Evolutionary conservation across 2,797 vertebrate species (phyloP).

Genomic region (Phataginus tetradactyla): DNA sequence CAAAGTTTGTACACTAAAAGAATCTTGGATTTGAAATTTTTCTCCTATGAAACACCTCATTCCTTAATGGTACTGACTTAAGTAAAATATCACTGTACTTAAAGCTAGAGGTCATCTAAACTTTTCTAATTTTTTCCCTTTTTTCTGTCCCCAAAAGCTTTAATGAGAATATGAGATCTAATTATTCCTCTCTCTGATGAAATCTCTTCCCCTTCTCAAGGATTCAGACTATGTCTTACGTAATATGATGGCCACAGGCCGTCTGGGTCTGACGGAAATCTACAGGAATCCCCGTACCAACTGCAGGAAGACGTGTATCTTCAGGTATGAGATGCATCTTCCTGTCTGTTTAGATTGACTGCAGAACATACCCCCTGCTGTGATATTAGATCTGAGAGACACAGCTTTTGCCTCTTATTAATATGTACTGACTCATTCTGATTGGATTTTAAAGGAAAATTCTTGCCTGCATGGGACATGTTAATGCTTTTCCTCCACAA

Average conservation of each 20-base stretch:
- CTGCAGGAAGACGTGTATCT: conserved; percentile 83
- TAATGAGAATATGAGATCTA: background rate
- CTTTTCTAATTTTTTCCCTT: background rate
- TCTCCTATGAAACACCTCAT: background rate
- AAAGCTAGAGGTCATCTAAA: conserved; percentile 43
- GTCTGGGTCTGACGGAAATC: conserved; percentile 80
- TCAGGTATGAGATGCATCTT: conserved; percentile 82
- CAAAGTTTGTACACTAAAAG: background rate
- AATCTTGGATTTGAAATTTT: conserved; percentile 8
- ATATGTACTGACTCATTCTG: background rate
- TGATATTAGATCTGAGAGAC: background rate
- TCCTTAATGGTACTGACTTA: background rate
- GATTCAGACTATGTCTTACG: conserved; percentile 79
- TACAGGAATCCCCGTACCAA: conserved; percentile 74
- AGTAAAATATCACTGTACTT: background rate
- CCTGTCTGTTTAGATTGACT: background rate
- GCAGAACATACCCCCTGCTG: background rate
- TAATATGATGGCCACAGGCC: conserved; percentile 81
- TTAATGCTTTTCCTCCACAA: background rate
- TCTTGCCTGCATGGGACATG: background rate
- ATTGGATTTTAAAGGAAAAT: background rate
- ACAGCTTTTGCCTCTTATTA: background rate
- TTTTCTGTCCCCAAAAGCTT: background rate
- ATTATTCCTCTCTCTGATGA: background rate
- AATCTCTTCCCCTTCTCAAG: conserved; percentile 79